A percentile compares a stretch with the other conserved stretches of the same genome.
phyloP scores from a whole-genome alignment of 2,888 invertebrate genomes.

The Diogma glabrata region DNA sequence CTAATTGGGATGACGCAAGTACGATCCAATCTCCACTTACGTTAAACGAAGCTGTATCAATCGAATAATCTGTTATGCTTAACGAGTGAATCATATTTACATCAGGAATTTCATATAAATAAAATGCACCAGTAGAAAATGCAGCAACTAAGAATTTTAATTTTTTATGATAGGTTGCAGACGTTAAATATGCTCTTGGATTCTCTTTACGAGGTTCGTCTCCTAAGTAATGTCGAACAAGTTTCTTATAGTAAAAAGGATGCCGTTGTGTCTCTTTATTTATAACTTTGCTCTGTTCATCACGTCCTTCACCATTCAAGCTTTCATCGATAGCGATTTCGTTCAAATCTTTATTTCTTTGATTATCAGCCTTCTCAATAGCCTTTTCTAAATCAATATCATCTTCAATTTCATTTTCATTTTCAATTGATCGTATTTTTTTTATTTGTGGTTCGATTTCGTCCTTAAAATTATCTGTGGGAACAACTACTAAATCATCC shows the following conservation, averaged over 20 bases:
- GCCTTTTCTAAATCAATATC: conserved; percentile 39
- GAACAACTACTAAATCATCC: conserved; percentile 11
- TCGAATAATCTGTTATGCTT: conserved; percentile 75
- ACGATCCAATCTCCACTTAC: conserved; percentile 92
- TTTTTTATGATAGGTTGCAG: conserved; percentile 70
- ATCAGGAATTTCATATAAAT: conserved; percentile 88
- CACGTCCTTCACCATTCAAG: no score
- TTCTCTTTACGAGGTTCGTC: conserved; percentile 54
- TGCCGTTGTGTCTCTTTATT: conserved; percentile 33
- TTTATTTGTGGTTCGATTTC: conserved; percentile 13
- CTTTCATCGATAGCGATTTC: no score
- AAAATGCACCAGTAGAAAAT: conserved; percentile 84
- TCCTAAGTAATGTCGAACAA: conserved; percentile 61
- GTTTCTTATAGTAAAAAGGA: conserved; percentile 53
- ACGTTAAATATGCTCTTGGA: conserved; percentile 54
- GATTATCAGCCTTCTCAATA: neutral
- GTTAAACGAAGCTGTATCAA: conserved; percentile 74
- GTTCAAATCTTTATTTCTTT: neutral
- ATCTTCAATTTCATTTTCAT: conserved; percentile 48
- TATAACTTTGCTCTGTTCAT: conserved; percentile 36
- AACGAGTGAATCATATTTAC: conserved; percentile 82
- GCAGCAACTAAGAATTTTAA: conserved; percentile 78
- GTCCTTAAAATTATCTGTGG: conserved; percentile 14
- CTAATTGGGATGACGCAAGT: conserved; percentile 75
- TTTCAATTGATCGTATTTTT: conserved; percentile 25